Percentiles rank a stretch among this genome's conserved stretches.
Conservation (phyloP, 2,113 vertebrate genomes). For the Perccottus glenii region DNA sequence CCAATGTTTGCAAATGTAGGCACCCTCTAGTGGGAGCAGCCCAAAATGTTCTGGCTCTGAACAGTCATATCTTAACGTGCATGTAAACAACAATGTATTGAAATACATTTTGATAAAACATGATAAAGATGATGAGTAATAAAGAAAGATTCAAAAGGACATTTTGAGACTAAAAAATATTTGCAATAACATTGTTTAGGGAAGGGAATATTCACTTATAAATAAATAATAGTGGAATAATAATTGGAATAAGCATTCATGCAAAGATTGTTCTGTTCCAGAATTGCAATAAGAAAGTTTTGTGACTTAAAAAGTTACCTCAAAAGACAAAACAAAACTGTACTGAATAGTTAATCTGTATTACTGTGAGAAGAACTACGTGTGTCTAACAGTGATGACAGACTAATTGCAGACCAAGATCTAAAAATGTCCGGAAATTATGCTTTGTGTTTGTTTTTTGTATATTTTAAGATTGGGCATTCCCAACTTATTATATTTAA, state of each 20-base stretch:
- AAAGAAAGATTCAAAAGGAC: too few species aligned
- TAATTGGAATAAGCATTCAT: too few species aligned
- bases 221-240: too few species aligned
- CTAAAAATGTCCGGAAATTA: constrained; percentile 14
- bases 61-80: not conserved
- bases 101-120: too few species aligned
- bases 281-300: too few species aligned
- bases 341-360: constrained; percentile 30
- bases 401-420: constrained; percentile 30
- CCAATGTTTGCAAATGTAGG: constrained; percentile 34
- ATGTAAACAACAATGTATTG: not conserved
- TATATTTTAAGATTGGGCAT: constrained; percentile 22
- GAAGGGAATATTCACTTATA: too few species aligned
- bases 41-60: not conserved
- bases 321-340: constrained; percentile 24
- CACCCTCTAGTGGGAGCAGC: constrained; percentile 47
- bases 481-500: not conserved
- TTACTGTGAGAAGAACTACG: constrained; percentile 23
- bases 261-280: too few species aligned
- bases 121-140: too few species aligned
- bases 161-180: too few species aligned
- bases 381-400: constrained; percentile 27
- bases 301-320: not conserved
- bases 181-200: too few species aligned
- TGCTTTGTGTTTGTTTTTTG: constrained; percentile 25